These are phyloP conservation scores for Chelonus formosanus DNA, from an alignment of 2,888 invertebrate species.

Conservation along the genomic window DNA sequence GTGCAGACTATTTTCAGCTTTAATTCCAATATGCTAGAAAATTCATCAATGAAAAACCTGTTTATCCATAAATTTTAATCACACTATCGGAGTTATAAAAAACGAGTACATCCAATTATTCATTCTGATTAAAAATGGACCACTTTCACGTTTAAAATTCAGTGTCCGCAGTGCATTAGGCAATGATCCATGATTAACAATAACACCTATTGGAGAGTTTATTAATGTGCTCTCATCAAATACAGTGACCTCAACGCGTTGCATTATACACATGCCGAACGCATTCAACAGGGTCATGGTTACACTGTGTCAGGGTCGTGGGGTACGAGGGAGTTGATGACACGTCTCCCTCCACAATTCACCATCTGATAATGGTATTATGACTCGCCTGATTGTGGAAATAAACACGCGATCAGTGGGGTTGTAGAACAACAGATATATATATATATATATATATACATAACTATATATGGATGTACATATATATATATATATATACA, in stretches of 20 bases:
- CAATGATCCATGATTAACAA: too few species aligned
- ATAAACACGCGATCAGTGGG: conserved; percentile 54
- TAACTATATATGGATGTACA: conserved; percentile 10
- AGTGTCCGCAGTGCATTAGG: too few species aligned
- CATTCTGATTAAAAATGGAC: conserved; percentile 18
- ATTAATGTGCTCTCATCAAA: not conserved
- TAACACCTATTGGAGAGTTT: too few species aligned
- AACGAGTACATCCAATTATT: not conserved
- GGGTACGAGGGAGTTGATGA: conserved; percentile 32
- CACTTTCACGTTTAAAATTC: too few species aligned
- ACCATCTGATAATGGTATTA: conserved; percentile 63
- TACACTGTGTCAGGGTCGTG: conserved; percentile 56
- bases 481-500: not conserved
- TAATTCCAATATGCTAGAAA: too few species aligned
- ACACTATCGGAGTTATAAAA: too few species aligned
- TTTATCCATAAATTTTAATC: too few species aligned
- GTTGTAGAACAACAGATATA: conserved; percentile 29
- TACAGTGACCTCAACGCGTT: not conserved
- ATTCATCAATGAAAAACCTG: too few species aligned
- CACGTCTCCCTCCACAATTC: conserved; percentile 40
- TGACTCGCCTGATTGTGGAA: conserved; percentile 61
- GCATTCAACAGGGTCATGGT: conserved; percentile 53
- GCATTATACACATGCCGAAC: conserved; percentile 8
- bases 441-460: conserved; percentile 23
- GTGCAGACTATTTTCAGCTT: too few species aligned